Evolutionary conservation across 1,140 invertebrate genomes (phyloP).

Genomic region (Orius laevigatus): DNA sequence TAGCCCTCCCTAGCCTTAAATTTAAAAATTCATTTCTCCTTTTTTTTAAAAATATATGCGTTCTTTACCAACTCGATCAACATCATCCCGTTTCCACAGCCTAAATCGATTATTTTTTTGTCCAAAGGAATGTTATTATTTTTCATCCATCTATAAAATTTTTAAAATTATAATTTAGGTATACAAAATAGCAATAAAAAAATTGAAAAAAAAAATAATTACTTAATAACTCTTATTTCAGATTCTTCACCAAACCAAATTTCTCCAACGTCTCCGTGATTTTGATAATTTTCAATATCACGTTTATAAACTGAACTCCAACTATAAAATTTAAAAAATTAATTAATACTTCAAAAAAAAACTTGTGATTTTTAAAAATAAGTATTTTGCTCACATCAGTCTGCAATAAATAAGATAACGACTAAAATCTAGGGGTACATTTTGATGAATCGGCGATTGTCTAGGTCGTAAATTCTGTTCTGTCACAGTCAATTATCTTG

Average conservation of each 20-base stretch:
- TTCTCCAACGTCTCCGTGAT: constrained; percentile 75
- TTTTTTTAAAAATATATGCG: constrained; percentile 5
- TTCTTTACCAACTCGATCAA: constrained; percentile 48
- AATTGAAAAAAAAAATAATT: constrained; percentile 24
- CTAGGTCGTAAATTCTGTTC: background rate
- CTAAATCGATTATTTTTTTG: constrained; percentile 36
- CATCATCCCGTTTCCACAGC: constrained; percentile 83
- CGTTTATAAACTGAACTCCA: constrained; percentile 69
- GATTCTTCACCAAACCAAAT: constrained; percentile 84
- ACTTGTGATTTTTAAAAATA: constrained; percentile 1
- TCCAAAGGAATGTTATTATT: constrained; percentile 18
- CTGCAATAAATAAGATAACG: no score
- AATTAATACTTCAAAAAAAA: constrained; percentile 12
- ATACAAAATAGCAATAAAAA: background rate
- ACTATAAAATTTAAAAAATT: constrained; percentile 29
- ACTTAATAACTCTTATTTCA: constrained; percentile 53
- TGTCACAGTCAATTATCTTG: background rate
- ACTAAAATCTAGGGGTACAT: constrained; percentile 8
- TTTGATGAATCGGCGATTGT: background rate
- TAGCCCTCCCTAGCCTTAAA: constrained; percentile 47
- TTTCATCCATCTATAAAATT: constrained; percentile 18
- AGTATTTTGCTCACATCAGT: background rate
- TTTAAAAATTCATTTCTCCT: constrained; percentile 3
- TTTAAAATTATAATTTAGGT: constrained; percentile 1
- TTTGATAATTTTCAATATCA: constrained; percentile 68